These are phyloP conservation scores for Ficedula albicollis DNA, from an alignment of 2,797 vertebrate species.

Conservation along the genomic window DNA sequence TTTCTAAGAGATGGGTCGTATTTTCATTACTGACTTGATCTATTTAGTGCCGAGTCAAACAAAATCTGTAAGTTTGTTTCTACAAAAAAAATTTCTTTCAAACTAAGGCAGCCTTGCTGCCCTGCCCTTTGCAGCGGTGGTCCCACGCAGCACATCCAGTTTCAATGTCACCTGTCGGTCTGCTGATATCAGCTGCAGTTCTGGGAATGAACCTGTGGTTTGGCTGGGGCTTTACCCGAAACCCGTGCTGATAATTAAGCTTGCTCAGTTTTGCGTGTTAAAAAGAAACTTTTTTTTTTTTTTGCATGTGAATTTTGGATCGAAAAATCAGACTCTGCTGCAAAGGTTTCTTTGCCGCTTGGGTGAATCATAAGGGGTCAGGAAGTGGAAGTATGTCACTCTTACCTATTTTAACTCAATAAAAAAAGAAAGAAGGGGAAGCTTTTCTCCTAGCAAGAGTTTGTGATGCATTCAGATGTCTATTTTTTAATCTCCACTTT, in stretches of 20 bases:
- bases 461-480: not conserved
- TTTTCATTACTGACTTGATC: not conserved
- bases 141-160: fast-evolving
- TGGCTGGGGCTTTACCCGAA: not conserved
- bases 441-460: not conserved
- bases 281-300: not conserved
- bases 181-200: fast-evolving
- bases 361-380: not conserved
- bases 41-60: not conserved
- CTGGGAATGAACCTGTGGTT: not conserved
- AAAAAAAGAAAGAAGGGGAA: not conserved
- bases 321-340: not conserved
- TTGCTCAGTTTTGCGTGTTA: not conserved
- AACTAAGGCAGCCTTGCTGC: not conserved
- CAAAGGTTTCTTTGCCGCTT: not conserved
- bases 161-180: fast-evolving
- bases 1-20: not conserved
- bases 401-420: not conserved
- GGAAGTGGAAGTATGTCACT: not conserved
- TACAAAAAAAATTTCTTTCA: not conserved
- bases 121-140: not conserved
- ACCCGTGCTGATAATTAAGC: not conserved
- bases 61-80: not conserved
- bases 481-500: fast-evolving
- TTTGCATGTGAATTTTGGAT: not conserved